Evolutionary conservation across 2,888 invertebrate genomes (phyloP), one percentile per base, ranked within the genome.

Genomic region (Ametastegia equiseti): DNA sequence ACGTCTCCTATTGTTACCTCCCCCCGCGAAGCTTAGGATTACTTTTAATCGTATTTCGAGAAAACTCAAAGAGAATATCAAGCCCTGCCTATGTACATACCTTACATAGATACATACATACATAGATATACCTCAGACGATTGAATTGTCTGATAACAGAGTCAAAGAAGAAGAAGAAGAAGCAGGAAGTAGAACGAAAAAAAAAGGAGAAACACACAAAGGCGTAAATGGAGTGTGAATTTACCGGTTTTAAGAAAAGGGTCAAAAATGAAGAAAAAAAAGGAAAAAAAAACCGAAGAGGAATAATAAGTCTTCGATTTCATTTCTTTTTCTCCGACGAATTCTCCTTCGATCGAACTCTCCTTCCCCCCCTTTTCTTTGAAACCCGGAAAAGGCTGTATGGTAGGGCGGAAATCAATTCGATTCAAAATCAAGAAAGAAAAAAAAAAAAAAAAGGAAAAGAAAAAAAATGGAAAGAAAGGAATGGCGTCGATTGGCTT

Each of bases 401-500:
- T n/a, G n/a, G n/a, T n/a, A n/a, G n/a, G n/a, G n/a, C n/a, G n/a
- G n/a, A n/a, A n/a, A n/a, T n/a, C n/a, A n/a, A n/a, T n/a, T n/a
- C n/a, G n/a, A n/a, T n/a, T n/a, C n/a, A n/a, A n/a, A n/a, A n/a
- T n/a, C n/a, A n/a, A n/a, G n/a, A n/a, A n/a, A n/a, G n/a, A n/a
- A n/a, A n/a, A n/a, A n/a, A n/a, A n/a, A n/a, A n/a, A n/a, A n/a
- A n/a, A n/a, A n/a, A n/a, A n/a, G 67, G 80, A 80, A 79, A 42
- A 19, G 65, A 42, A 82, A 73, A 78, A 60, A 47, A 27, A 63
- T 15, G 9, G 9, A 0, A 9, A 47, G 15, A 47, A 47, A 13
- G 15, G 60, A n/a, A 23, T 39, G 23, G 81, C 42, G 80, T 73
- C 63, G 50, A 73, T 27, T 75, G 42, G 47, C 65, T 57, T 23